phyloP scores from a whole-genome alignment of 2,888 invertebrate genomes.

The Pecten maximus region DNA sequence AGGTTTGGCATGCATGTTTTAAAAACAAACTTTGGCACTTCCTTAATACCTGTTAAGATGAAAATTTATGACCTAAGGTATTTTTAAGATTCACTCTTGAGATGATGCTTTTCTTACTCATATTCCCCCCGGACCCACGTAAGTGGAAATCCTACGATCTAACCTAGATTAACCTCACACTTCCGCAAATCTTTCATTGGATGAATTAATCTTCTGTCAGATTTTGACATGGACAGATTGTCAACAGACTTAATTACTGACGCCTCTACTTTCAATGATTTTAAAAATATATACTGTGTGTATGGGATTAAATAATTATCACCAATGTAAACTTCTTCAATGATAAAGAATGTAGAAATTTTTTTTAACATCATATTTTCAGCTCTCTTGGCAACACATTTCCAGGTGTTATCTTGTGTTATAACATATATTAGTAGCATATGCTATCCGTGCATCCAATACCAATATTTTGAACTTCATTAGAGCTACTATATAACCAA shows the following conservation, averaged over 20 bases:
- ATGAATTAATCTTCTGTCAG: constrained; percentile 10
- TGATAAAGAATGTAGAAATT: neutral
- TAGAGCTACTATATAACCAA: neutral
- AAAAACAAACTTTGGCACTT: constrained; percentile 23
- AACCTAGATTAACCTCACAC: neutral
- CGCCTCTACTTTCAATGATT: neutral
- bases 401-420: neutral
- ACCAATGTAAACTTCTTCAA: neutral
- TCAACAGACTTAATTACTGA: neutral
- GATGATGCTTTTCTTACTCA: neutral
- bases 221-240: neutral
- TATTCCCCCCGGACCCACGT: neutral
- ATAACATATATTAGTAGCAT: neutral
- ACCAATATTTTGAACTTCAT: neutral
- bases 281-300: neutral
- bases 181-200: neutral
- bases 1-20: neutral
- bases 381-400: neutral
- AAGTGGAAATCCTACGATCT: neutral
- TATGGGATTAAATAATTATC: neutral
- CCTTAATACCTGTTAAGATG: neutral
- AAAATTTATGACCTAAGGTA: neutral
- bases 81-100: neutral
- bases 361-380: neutral
- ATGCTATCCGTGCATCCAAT: neutral